Base-by-base conservation (phyloP, 2,113 vertebrate species). In the Chelonoidis abingdonii region DNA sequence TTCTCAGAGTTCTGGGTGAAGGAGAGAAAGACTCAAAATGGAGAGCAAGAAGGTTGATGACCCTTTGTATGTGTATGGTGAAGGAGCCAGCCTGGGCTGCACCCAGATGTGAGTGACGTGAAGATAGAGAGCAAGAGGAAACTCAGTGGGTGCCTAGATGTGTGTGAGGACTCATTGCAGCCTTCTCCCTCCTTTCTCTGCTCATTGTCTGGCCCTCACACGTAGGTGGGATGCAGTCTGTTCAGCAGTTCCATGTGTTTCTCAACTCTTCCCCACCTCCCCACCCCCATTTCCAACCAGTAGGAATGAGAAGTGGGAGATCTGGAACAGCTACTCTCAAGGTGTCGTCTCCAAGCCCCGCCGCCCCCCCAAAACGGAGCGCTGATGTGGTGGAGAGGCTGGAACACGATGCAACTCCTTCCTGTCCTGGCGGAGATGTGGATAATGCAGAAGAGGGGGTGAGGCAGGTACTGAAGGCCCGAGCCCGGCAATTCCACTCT, bases 31-130 rank as follows among this genome's bases (percentile, higher is more conserved):
- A 41, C 14, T 10, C 24, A 31, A n/a, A 52, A 52, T 19, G 31
- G 27, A 50, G 47, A 7, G 3, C n/a, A 10, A 1, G 2, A 24
- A 24, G 31, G 0, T 80, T 76, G 75, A 47, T 14, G 38, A 29
- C 44, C 22, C 38, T 44, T 76, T 76, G 21, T 47, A 19, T 12
- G 24, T 8, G 25, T 44, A 14, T 29, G 24, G 22, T 6, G 11
- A 44, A 78, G 75, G 12, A 78, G 75, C 24, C 38, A 47, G 22
- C 25, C 24, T 6, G 2, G 35, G n/a, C 8, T 38, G 17, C 17
- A 69, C 65, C 6, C 35, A n/a, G 62, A n/a, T 69, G 62, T 69
- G 62, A 38, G 9, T 38, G 35, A 38, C 2, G 17, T 72, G 65
- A 72, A 72, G n/a, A 21, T 5, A 22, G n/a, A 72, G 65, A 38